Base-by-base conservation (phyloP, 2,888 invertebrate genomes). In the Mechanitis messenoides region DNA sequence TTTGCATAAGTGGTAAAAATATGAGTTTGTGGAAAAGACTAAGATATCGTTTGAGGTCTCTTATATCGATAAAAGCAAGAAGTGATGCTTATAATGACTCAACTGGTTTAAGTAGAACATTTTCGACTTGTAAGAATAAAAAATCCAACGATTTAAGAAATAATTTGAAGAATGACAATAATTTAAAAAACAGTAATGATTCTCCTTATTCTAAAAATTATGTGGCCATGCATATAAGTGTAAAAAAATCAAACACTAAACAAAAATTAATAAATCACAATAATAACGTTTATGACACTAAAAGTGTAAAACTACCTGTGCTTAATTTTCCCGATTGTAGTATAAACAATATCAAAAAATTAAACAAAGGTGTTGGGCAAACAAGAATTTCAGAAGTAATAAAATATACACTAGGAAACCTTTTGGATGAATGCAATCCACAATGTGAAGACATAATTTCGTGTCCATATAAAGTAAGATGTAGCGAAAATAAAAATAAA, bases 11-110 rank as follows among this genome's bases (percentile, higher is more conserved):
- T n/a, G 68, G 68, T 20, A 63, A 68, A 35, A 65, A 65, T 45
- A 61, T 69, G 45, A 68, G 59, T 4, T 9, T 70, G n/a, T 70
- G 70, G 70, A 67, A 66, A 35, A 69, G 60, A 59, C 56, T 67
- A 33, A 67, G 57, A 59, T 60, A 58, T 11, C 55, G 58, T 12
- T 54, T 57, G 7, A 63, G 38, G 4, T 62, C 60, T 2, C 33
- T 62, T 50, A 60, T 45, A 12, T 62, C 66, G n/a, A 28, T 35
- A 38, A 53, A 60, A 59, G 6, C 20, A 7, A 35, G 35, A 55
- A 50, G 50, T 31, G 31, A 31, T 31, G 9, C 7, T 50, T 50
- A 31, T 31, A 31, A 31, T 3, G 31, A 31, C n/a, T 28, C 31
- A 31, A 50, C 28, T 28, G 50, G 11, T 31, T 31, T 50, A 50